phyloP scores from a whole-genome alignment of 2,797 vertebrate genomes.

The Myotis daubentonii region DNA sequence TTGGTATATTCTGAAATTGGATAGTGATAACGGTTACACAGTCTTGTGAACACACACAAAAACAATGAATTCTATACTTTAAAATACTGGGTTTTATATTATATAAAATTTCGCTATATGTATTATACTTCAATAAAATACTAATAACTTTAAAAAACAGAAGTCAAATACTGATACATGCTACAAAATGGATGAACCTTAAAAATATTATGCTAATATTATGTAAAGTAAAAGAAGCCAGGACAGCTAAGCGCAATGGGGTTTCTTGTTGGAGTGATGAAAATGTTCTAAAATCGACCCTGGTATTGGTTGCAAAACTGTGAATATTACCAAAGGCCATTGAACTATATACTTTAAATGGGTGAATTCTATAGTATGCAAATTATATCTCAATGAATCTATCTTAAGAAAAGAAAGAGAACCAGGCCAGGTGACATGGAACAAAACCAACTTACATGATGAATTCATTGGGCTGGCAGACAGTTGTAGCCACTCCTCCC shows the following conservation, averaged over 20 bases:
- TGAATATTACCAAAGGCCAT: not conserved
- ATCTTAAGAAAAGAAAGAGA: not conserved
- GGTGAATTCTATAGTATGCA: not conserved
- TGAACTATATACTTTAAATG: not conserved
- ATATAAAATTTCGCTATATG: not conserved
- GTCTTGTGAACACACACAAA: not conserved
- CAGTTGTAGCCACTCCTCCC: conserved; percentile 98
- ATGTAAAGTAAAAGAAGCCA: not conserved
- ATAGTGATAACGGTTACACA: not conserved
- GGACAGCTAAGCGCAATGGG: not conserved
- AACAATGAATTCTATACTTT: not conserved
- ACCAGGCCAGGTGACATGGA: not conserved
- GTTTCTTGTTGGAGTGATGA: not conserved
- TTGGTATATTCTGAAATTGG: not conserved
- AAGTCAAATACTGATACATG: not conserved
- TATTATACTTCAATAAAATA: not conserved
- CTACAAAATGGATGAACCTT: not conserved
- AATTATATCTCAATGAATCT: not conserved
- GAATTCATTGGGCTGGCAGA: conserved; percentile 99
- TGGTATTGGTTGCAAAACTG: not conserved
- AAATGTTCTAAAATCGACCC: not conserved
- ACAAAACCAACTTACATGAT: conserved; percentile 92
- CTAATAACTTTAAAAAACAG: not conserved
- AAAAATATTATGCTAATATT: not conserved
- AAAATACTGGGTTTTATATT: not conserved